Conservation (phyloP, 2,113 vertebrate genomes). For the Columba livia region DNA sequence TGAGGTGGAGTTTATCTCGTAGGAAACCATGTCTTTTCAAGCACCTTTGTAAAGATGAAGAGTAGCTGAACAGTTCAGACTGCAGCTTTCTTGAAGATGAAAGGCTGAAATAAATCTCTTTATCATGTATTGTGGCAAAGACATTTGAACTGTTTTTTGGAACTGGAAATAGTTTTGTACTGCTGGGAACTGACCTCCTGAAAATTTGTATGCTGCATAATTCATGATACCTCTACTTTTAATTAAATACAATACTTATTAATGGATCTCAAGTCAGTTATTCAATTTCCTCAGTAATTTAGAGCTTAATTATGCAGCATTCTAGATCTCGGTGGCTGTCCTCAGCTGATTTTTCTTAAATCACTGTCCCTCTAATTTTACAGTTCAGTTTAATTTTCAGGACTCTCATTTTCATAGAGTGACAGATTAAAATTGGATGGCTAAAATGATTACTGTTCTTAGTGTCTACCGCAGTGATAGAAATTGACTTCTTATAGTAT, state of each 20-base stretch:
- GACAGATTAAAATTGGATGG: constrained; percentile 34
- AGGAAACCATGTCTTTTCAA: background rate
- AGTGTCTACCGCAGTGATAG: background rate
- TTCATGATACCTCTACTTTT: constrained; percentile 27
- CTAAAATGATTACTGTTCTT: constrained; percentile 3
- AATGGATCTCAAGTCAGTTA: constrained; percentile 45
- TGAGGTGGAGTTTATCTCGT: background rate
- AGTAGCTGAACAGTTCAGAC: background rate
- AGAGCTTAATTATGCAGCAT: constrained; percentile 47
- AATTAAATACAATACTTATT: constrained; percentile 47
- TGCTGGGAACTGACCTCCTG: constrained; percentile 21
- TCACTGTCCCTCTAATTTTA: constrained; percentile 28
- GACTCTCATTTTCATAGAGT: constrained; percentile 41
- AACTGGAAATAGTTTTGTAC: background rate
- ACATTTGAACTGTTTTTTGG: background rate
- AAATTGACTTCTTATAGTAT: constrained; percentile 7
- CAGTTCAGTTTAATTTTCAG: constrained; percentile 25
- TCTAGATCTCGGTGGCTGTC: constrained; percentile 21
- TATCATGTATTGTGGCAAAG: background rate
- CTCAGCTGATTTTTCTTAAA: constrained; percentile 44
- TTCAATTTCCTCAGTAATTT: constrained; percentile 43
- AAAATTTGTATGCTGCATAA: background rate
- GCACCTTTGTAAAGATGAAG: background rate
- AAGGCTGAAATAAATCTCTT: background rate
- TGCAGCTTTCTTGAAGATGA: background rate